A percentile compares a stretch with the other conserved stretches of the same genome.
Evolutionary conservation across 1,140 invertebrate species (phyloP).

Genomic region (Trichonephila clavata): DNA sequence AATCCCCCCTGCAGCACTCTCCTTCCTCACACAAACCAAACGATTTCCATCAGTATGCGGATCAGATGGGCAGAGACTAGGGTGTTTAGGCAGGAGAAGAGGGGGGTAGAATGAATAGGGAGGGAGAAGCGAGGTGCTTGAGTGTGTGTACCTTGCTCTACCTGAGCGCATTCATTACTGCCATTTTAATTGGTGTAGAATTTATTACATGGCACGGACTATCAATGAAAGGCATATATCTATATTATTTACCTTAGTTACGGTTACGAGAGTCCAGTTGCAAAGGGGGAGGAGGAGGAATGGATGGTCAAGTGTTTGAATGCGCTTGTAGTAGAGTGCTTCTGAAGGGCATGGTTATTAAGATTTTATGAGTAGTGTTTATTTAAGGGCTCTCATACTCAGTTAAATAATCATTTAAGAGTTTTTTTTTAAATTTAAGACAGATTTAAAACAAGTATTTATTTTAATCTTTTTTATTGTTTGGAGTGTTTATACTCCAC

Average conservation of each 20-base stretch:
- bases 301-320: conserved; percentile 12
- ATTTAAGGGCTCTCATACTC: too few species aligned
- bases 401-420: too few species aligned
- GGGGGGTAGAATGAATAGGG: not conserved
- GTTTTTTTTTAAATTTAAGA: too few species aligned
- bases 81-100: not conserved
- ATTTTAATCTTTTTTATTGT: too few species aligned
- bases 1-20: not conserved
- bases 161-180: conserved; percentile 72
- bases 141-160: not conserved
- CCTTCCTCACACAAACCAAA: conserved; percentile 4
- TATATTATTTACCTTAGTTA: conserved; percentile 40
- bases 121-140: not conserved
- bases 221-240: conserved; percentile 20
- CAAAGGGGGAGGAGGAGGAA: not conserved
- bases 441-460: too few species aligned
- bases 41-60: conserved; percentile 69
- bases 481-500: too few species aligned
- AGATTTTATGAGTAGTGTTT: not conserved
- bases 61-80: conserved; percentile 35
- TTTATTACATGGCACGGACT: conserved; percentile 67
- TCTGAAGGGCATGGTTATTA: not conserved
- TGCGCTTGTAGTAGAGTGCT: not conserved
- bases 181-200: conserved; percentile 62
- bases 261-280: not conserved